Conservation (phyloP, 1,140 invertebrate genomes). For the Drosophila ercepeae region DNA sequence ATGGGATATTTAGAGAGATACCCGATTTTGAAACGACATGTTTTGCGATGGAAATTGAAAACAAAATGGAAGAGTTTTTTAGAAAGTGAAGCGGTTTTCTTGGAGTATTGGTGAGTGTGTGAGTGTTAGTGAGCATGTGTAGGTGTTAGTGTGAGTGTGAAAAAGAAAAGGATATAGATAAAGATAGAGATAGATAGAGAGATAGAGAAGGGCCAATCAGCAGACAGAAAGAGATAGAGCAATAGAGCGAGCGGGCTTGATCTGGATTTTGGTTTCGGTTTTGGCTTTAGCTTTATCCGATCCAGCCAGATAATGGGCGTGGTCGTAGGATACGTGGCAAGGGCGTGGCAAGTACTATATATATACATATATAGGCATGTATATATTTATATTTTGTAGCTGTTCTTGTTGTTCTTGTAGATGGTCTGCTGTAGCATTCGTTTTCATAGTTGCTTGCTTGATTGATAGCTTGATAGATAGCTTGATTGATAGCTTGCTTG, state of each 20-base stretch:
- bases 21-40: slow-evolving; percentile 24
- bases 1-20: slow-evolving; percentile 16
- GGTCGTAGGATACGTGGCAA: slow-evolving; percentile 4
- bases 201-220: slow-evolving; percentile 46
- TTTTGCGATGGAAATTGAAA: slow-evolving; percentile 20
- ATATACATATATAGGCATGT: no score
- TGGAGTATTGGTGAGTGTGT: slow-evolving; percentile 1
- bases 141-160: slow-evolving; percentile 1
- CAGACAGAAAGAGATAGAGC: slow-evolving; percentile 34
- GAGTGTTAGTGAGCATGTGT: background rate
- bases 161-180: slow-evolving; percentile 11
- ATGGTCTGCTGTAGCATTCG: slow-evolving; percentile 38
- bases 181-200: background rate
- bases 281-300: slow-evolving; percentile 41
- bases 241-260: slow-evolving; percentile 35
- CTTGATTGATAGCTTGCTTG: slow-evolving; percentile 2
- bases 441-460: slow-evolving; percentile 11
- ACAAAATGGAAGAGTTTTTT: slow-evolving; percentile 9
- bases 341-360: background rate
- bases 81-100: slow-evolving; percentile 14
- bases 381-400: slow-evolving; percentile 5
- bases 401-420: slow-evolving; percentile 26
- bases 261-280: slow-evolving; percentile 1
- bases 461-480: slow-evolving; percentile 10
- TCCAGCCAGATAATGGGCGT: slow-evolving; percentile 39